Percentiles rank a stretch among this genome's conserved stretches.
Evolutionary conservation across 2,113 vertebrate genomes (phyloP).

Genomic region (Myotis brandtii): DNA sequence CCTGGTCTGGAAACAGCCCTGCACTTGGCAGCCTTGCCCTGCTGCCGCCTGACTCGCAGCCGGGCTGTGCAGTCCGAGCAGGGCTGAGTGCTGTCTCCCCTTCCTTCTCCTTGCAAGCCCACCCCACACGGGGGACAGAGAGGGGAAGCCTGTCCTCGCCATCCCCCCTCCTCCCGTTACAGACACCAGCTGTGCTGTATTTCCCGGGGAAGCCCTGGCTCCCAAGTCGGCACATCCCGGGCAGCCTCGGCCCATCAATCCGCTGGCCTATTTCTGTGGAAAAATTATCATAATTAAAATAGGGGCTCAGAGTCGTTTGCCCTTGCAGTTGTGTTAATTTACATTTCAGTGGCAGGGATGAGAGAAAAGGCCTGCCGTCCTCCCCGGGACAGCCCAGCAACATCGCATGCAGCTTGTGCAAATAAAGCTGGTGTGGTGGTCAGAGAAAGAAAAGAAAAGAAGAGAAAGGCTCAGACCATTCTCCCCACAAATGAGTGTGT

Average conservation of each 20-base stretch:
- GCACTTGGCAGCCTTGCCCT: background rate
- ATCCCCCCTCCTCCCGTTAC: too few relatives aligned
- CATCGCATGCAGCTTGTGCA: too few relatives aligned
- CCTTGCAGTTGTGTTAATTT: too few relatives aligned
- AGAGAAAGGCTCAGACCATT: background rate
- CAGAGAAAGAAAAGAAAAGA: background rate
- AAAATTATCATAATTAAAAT: too few relatives aligned
- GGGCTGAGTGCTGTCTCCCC: background rate
- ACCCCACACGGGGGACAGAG: background rate
- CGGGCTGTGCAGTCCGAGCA: rapidly evolving
- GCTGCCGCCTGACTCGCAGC: background rate
- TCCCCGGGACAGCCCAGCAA: too few relatives aligned
- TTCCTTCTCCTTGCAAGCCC: background rate
- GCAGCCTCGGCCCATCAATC: background rate
- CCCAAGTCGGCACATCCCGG: too few relatives aligned
- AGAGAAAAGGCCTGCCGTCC: too few relatives aligned
- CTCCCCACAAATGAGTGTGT: background rate
- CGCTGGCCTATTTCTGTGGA: background rate
- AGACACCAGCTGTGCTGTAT: background rate
- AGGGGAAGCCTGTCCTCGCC: background rate
- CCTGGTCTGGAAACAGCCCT: background rate
- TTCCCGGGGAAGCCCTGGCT: background rate
- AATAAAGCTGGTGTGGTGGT: too few relatives aligned
- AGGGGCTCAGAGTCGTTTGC: too few relatives aligned
- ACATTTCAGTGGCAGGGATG: too few relatives aligned